Conservation (phyloP, 2,888 invertebrate genomes). For the Epinotia ramella region DNA sequence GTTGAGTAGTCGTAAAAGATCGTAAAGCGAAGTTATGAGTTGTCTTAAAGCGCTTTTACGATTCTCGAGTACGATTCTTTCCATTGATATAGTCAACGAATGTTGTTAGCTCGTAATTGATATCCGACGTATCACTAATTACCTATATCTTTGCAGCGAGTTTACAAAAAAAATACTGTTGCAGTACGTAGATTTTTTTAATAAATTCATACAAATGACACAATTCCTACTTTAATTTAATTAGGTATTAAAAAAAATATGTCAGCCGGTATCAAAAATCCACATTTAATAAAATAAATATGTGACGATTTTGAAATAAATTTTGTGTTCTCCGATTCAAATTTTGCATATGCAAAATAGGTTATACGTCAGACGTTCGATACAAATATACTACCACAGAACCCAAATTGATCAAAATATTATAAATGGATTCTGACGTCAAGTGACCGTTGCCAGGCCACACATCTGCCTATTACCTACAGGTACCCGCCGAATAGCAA, state of each 20-base stretch:
- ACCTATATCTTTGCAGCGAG: too few species aligned
- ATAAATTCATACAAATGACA: neutral
- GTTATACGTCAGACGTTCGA: neutral
- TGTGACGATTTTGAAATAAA: too few species aligned
- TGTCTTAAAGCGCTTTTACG: constrained; percentile 10
- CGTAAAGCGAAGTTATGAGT: constrained; percentile 44
- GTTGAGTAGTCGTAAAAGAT: constrained; percentile 49
- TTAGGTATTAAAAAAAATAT: too few species aligned
- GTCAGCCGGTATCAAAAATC: too few species aligned
- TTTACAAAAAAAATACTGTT: too few species aligned
- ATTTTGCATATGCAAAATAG: neutral
- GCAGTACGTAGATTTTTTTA: neutral
- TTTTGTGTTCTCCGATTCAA: too few species aligned
- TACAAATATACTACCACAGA: neutral
- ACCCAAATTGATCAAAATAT: constrained; percentile 15
- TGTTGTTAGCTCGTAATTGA: constrained; percentile 12
- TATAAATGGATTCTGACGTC: constrained; percentile 57
- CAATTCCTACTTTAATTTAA: too few species aligned
- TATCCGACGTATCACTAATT: neutral
- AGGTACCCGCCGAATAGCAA: constrained; percentile 76
- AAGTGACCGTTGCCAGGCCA: constrained; percentile 56
- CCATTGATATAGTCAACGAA: constrained; percentile 9
- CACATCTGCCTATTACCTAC: constrained; percentile 71
- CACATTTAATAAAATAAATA: too few species aligned
- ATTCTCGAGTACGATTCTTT: constrained; percentile 14